These are phyloP conservation scores for Neomicropteryx cornuta DNA, from an alignment of 1,140 invertebrate genomes.

Conservation along the genomic window DNA sequence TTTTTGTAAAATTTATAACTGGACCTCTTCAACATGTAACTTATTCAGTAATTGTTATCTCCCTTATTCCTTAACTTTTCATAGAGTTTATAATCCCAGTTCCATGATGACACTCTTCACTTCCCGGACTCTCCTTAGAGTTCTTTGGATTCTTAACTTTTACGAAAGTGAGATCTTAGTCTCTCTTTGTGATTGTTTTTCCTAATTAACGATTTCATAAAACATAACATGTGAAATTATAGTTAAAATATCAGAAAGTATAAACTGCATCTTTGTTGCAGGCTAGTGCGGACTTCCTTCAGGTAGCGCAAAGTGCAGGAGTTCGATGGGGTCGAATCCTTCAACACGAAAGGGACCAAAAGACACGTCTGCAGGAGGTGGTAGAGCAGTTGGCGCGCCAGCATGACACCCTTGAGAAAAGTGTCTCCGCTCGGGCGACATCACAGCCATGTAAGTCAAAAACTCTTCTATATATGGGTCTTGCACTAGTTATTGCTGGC, in stretches of 20 bases:
- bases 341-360: constrained; percentile 90
- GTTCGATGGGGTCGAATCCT: constrained; percentile 84
- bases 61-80: too few species aligned
- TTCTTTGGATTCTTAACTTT: too few species aligned
- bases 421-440: constrained; percentile 28
- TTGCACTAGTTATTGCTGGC: neutral
- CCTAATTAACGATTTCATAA: neutral
- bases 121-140: too few species aligned
- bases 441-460: constrained; percentile 24
- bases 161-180: too few species aligned
- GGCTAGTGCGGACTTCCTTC: constrained; percentile 84
- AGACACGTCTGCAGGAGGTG: constrained; percentile 89
- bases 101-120: too few species aligned
- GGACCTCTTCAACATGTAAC: neutral
- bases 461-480: neutral
- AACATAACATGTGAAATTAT: neutral
- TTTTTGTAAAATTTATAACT: neutral
- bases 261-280: constrained; percentile 29
- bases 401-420: constrained; percentile 71
- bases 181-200: too few species aligned
- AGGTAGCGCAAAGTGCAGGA: constrained; percentile 74
- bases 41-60: too few species aligned
- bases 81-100: too few species aligned
- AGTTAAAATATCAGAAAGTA: neutral
- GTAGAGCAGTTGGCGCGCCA: constrained; percentile 95